Percentiles rank a stretch among this genome's conserved stretches.
Conservation (phyloP, 2,113 vertebrate genomes). For the Felis chaus region DNA sequence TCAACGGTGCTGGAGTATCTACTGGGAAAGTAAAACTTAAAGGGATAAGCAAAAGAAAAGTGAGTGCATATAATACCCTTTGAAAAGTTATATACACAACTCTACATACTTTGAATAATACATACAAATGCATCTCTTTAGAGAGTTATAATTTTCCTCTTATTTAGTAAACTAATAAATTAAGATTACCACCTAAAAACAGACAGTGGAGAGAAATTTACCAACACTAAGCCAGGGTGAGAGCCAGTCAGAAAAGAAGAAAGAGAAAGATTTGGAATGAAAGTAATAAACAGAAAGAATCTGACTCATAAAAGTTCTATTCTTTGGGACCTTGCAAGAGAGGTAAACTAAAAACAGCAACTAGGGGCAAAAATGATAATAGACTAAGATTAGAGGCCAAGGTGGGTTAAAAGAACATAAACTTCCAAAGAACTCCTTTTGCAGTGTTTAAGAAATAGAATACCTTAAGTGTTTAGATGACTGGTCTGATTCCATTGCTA, state of each 20-base stretch:
- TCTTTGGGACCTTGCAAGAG: slow-evolving; percentile 29
- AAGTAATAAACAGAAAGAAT: neutral
- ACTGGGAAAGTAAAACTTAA: neutral
- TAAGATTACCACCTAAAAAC: neutral
- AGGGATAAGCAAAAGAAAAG: neutral
- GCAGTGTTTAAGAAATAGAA: neutral
- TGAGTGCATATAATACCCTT: neutral
- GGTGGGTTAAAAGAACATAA: slow-evolving; percentile 24
- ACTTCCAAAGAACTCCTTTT: neutral
- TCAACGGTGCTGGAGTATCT: neutral
- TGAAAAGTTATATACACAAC: neutral
- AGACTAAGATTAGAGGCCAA: neutral
- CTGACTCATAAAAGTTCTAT: neutral
- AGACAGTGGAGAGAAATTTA: slow-evolving; percentile 10
- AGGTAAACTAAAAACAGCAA: slow-evolving; percentile 11
- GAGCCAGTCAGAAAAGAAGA: slow-evolving; percentile 20
- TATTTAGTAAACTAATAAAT: neutral
- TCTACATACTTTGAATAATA: neutral
- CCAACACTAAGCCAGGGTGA: neutral
- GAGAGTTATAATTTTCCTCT: neutral
- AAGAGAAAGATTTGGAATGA: neutral
- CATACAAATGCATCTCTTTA: neutral
- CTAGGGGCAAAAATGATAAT: neutral
- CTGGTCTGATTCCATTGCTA: neutral
- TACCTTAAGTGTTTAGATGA: neutral